Evolutionary conservation across 2,113 vertebrate genomes (phyloP).

Genomic region (Mellivora capensis): DNA sequence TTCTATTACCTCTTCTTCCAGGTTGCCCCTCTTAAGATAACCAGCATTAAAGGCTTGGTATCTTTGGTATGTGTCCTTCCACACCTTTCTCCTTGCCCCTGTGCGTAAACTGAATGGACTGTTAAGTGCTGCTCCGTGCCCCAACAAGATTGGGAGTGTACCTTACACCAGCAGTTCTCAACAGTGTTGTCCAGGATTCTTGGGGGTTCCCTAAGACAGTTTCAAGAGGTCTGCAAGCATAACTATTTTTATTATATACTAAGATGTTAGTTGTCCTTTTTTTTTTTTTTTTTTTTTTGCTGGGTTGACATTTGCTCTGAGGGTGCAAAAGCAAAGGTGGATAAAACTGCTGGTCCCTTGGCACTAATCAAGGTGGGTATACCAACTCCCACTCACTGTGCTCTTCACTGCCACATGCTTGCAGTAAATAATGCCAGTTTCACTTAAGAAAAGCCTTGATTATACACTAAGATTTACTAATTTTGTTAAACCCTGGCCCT

Average conservation of each 20-base stretch:
- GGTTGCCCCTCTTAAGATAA: background rate
- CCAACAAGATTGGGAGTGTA: background rate
- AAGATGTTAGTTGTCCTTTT: background rate
- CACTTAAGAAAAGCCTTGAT: background rate
- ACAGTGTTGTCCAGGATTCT: background rate
- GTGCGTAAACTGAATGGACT: background rate
- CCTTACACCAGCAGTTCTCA: background rate
- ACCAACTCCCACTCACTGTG: background rate
- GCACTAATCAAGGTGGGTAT: background rate
- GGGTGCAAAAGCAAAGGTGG: background rate
- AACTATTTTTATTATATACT: background rate
- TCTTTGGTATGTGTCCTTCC: conserved; percentile 1
- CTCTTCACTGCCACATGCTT: background rate
- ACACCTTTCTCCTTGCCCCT: background rate
- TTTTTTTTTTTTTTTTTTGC: background rate
- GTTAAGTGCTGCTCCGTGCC: background rate
- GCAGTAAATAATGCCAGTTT: background rate
- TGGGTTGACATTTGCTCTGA: background rate
- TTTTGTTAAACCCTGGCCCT: background rate
- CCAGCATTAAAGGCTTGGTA: background rate
- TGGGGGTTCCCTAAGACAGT: background rate
- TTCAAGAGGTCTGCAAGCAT: background rate
- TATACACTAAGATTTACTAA: background rate
- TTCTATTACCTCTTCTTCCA: background rate
- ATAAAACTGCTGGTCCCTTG: background rate